Conservation (phyloP, 2,888 invertebrate genomes). For the Hyles lineata region DNA sequence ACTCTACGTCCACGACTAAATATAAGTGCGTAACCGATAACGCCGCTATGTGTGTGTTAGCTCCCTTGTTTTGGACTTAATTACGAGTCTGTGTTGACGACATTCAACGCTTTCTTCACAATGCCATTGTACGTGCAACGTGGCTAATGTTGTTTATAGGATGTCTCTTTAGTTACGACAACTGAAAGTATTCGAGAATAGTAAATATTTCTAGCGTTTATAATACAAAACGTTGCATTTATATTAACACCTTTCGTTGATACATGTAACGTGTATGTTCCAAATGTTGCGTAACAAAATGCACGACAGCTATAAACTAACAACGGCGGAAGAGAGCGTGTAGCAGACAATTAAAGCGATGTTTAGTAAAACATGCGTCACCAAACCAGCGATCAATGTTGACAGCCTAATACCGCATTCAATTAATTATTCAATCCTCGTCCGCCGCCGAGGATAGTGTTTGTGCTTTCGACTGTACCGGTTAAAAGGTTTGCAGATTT, state of each 20-base stretch:
- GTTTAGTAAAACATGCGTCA: constrained; percentile 25
- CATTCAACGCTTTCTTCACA: constrained; percentile 50
- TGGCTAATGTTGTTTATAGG: constrained; percentile 26
- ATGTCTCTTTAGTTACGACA: constrained; percentile 7
- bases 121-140: constrained; percentile 46
- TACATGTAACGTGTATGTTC: not conserved
- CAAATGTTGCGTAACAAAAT: not conserved
- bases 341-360: constrained; percentile 12
- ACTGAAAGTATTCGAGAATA: not conserved
- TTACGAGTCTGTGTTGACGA: constrained; percentile 52
- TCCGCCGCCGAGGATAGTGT: constrained; percentile 32
- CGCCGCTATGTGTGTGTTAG: constrained; percentile 56
- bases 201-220: not conserved
- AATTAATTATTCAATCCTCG: constrained; percentile 32
- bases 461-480: constrained; percentile 45
- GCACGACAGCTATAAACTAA: not conserved
- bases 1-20: constrained; percentile 75
- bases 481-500: constrained; percentile 38
- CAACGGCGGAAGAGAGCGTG: not conserved
- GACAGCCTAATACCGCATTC: constrained; percentile 28
- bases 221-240: not conserved
- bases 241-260: not conserved
- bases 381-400: constrained; percentile 26
- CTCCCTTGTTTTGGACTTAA: constrained; percentile 56
- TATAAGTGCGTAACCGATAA: constrained; percentile 81